Conservation (phyloP, 2,888 invertebrate species). For the Entomobrya multifasciata region DNA sequence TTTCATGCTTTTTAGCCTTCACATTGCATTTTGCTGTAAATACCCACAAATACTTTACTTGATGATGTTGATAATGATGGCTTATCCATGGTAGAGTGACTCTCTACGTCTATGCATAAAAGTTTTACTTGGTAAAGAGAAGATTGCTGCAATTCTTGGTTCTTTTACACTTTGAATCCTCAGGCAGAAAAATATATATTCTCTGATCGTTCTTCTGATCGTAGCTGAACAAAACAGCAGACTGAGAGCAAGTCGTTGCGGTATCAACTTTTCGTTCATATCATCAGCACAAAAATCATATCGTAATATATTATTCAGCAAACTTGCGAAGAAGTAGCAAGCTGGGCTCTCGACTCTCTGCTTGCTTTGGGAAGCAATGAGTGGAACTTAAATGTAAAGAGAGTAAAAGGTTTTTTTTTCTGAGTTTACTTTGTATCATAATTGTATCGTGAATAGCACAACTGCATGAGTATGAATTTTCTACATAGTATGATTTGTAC, state of each 20-base stretch:
- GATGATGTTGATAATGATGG: constrained; percentile 13
- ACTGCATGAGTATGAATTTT: constrained; percentile 10
- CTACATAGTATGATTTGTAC: neutral
- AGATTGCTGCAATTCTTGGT: constrained; percentile 36
- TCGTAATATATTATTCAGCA: constrained; percentile 9
- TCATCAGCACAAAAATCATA: constrained; percentile 25
- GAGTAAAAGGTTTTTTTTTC: constrained; percentile 12
- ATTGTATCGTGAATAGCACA: constrained; percentile 17
- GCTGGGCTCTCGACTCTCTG: too few species aligned
- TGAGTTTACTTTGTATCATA: neutral
- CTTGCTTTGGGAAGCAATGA: neutral
- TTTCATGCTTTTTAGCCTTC: constrained; percentile 71
- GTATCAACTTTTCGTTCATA: neutral
- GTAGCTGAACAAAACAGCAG: neutral
- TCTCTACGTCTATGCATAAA: too few species aligned
- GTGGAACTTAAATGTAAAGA: constrained; percentile 13
- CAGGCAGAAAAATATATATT: neutral
- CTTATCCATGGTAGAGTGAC: constrained; percentile 37
- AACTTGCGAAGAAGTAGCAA: neutral
- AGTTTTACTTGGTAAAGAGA: neutral
- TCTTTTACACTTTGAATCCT: constrained; percentile 36
- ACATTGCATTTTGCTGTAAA: constrained; percentile 63
- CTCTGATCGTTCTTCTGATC: too few species aligned
- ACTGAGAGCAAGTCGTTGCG: neutral
- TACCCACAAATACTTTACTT: neutral